Percentiles rank a stretch among this genome's conserved stretches.
Evolutionary conservation across 2,113 vertebrate species (phyloP).

Genomic region (Myanophis thanlyinensis): DNA sequence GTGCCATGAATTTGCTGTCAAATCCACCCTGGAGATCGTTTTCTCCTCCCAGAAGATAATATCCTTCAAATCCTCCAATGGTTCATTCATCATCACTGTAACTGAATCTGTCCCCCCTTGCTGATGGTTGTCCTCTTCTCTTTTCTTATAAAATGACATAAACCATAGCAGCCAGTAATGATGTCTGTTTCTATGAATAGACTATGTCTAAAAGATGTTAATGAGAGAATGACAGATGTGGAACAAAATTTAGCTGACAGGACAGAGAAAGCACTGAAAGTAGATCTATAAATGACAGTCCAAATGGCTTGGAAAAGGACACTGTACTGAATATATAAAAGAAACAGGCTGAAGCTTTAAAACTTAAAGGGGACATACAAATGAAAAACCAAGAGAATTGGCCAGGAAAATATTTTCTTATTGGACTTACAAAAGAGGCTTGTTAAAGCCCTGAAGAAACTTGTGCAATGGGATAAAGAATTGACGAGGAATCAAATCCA

Average conservation of each 20-base stretch:
- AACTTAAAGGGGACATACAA: background rate
- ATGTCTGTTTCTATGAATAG: background rate
- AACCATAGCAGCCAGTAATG: background rate
- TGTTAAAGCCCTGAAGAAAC: background rate
- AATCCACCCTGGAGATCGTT: background rate
- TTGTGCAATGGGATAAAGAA: background rate
- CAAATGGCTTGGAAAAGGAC: background rate
- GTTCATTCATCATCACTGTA: background rate
- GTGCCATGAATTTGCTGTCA: background rate
- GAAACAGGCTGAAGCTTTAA: background rate
- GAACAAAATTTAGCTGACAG: background rate
- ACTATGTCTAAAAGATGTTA: background rate
- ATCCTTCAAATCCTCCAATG: background rate
- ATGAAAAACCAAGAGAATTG: background rate
- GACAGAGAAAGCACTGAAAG: background rate
- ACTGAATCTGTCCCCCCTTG: no score
- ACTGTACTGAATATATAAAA: background rate
- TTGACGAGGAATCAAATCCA: background rate
- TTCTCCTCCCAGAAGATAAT: background rate
- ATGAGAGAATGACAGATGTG: background rate
- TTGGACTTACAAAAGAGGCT: background rate
- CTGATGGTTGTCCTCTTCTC: background rate
- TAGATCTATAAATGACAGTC: background rate
- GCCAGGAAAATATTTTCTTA: background rate
- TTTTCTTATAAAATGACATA: background rate